Evolutionary conservation across 2,888 invertebrate species (phyloP), one percentile per base, ranked within the genome.

Genomic region (Ctenicera cuprea): DNA sequence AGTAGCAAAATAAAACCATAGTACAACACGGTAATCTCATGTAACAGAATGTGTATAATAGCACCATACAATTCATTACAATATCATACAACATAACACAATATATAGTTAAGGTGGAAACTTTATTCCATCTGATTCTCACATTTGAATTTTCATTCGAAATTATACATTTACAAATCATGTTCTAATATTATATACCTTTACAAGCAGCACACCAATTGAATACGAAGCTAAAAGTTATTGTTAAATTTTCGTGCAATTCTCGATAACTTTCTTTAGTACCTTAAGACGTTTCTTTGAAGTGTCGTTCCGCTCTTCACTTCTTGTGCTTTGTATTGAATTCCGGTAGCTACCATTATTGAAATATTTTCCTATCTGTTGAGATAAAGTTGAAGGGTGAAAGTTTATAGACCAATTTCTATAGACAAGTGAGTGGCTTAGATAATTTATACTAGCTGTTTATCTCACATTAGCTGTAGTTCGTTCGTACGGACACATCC

Each of bases 351-450:
- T 33, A n/a, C n/a, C 30, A 8, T 54, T 54, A 54, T 54, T 30
- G 30, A 30, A 48, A 54, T 54, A 54, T 54, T 54, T 54, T 54
- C 54, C 14, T 30, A 52, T 48, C 52, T 54, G 26, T 33, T n/a
- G 12, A 12, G 26, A 54, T 30, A 54, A 54, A 30, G 30, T 14
- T 54, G 4, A 33, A 54, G n/a, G 30, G 14, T 30, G 12, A 14
- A 22, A 54, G 14, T 22, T 54, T 48, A 22, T 9, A 52, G 12
- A 43, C 14, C 16, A 43, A 14, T 43, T 43, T 2, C 41, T 38
- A 11, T 38, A 26, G 26, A 26, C 26, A 26, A 26, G n/a, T n/a
- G 5, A 26, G 5, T 26, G 26, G 26, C 2, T 26, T 26, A 8
- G 33, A 33, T 33, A 33, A 33, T 33, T 9, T 5, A 33, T 33